Percentiles rank a stretch among this genome's conserved stretches.
Evolutionary conservation across 2,888 invertebrate genomes (phyloP).

Genomic region (Agonopterix alstromeriana): DNA sequence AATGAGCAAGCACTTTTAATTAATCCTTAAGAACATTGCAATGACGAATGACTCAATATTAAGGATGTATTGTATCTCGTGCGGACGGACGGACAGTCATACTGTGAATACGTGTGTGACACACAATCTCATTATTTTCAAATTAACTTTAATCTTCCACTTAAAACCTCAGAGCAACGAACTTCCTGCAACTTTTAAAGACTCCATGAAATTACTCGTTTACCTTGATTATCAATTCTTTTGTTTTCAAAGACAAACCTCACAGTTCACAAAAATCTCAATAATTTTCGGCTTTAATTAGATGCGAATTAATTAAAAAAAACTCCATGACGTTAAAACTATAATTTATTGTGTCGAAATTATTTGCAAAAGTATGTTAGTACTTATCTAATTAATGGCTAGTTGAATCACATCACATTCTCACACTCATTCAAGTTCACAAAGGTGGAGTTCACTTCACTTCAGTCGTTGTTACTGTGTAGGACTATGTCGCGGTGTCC

Average conservation of each 20-base stretch:
- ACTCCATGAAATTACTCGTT: constrained; percentile 32
- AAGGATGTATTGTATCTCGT: constrained; percentile 3
- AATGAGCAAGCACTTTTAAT: constrained; percentile 2
- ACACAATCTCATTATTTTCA: constrained; percentile 57
- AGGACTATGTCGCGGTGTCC: constrained; percentile 78
- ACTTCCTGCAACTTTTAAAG: constrained; percentile 46
- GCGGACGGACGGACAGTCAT: constrained; percentile 2
- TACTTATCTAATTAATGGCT: constrained; percentile 10
- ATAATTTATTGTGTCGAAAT: constrained; percentile 8
- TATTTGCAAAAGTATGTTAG: constrained; percentile 8
- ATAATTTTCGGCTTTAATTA: neutral
- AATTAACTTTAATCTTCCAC: constrained; percentile 63
- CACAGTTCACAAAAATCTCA: constrained; percentile 3
- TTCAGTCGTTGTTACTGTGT: constrained; percentile 26
- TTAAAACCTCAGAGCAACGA: constrained; percentile 50
- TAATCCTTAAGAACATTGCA: neutral
- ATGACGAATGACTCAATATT: constrained; percentile 2
- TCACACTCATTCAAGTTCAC: neutral
- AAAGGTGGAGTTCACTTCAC: neutral
- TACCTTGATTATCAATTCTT: constrained; percentile 45
- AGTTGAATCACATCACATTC: constrained; percentile 3
- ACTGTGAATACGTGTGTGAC: constrained; percentile 29
- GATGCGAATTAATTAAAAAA: constrained; percentile 7
- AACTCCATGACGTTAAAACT: constrained; percentile 6
- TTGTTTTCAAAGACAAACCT: constrained; percentile 33